A percentile compares a stretch with the other conserved stretches of the same genome.
Conservation (phyloP, 2,113 vertebrate genomes). For the Psettodes erumei region DNA sequence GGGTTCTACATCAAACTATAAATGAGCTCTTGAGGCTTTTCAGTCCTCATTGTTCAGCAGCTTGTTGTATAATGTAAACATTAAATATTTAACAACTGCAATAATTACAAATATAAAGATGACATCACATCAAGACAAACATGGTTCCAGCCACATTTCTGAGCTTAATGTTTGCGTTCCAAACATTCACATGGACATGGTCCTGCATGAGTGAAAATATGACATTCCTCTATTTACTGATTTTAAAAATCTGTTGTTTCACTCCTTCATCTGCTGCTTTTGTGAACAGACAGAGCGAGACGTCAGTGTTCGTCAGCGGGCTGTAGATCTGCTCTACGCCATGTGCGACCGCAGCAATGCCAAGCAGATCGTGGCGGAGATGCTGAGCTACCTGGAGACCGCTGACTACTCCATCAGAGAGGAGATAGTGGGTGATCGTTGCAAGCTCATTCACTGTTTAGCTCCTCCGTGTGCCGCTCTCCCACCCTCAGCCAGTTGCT, state of each 20-base stretch:
- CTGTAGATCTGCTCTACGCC: slow-evolving; percentile 90
- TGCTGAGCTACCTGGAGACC: slow-evolving; percentile 91
- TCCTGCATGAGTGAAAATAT: too few relatives aligned
- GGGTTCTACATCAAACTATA: too few relatives aligned
- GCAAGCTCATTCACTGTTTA: neutral
- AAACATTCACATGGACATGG: too few relatives aligned
- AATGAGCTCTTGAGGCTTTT: neutral
- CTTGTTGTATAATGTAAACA: neutral
- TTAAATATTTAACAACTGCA: too few relatives aligned
- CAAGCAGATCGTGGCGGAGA: slow-evolving; percentile 91
- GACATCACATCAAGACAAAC: too few relatives aligned
- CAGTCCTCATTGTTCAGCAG: neutral
- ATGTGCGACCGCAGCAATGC: slow-evolving; percentile 93
- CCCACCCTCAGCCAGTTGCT: neutral
- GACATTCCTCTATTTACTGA: neutral
- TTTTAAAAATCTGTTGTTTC: neutral
- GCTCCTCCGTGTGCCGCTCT: neutral
- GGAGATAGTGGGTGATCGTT: slow-evolving; percentile 85
- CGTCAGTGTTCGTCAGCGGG: slow-evolving; percentile 90
- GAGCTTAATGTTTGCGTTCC: too few relatives aligned
- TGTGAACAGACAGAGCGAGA: slow-evolving; percentile 87
- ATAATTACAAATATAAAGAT: too few relatives aligned
- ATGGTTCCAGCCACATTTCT: too few relatives aligned
- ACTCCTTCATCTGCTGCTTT: neutral
- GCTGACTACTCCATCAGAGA: slow-evolving; percentile 92